phyloP scores from a whole-genome alignment of 2,888 invertebrate species.

The Trissoscelio sp. region DNA sequence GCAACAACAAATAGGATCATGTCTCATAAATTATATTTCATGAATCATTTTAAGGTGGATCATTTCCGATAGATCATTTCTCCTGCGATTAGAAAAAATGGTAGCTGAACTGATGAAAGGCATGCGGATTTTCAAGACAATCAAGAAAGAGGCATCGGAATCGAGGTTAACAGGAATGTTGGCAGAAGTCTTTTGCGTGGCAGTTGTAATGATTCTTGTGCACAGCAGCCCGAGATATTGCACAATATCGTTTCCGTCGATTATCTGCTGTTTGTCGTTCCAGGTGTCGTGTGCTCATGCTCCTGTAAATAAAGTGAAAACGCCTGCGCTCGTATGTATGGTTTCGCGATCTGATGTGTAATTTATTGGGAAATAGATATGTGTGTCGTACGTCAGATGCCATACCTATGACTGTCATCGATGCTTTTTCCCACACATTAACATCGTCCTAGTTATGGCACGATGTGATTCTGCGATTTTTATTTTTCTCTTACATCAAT shows the following conservation, averaged over 20 bases:
- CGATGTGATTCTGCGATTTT: too few relatives aligned
- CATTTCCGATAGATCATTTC: too few relatives aligned
- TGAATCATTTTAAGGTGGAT: too few relatives aligned
- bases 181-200: slow-evolving; percentile 42
- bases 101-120: too few relatives aligned
- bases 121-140: too few relatives aligned
- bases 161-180: slow-evolving; percentile 45
- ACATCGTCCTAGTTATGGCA: slow-evolving; percentile 22
- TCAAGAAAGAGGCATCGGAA: slow-evolving; percentile 4
- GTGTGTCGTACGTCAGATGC: slow-evolving; percentile 31
- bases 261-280: slow-evolving; percentile 48
- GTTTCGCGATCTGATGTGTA: slow-evolving; percentile 30
- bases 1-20: too few relatives aligned
- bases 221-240: slow-evolving; percentile 51
- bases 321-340: slow-evolving; percentile 10
- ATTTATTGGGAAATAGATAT: slow-evolving; percentile 37
- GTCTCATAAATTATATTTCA: too few relatives aligned
- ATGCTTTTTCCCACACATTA: neutral
- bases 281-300: slow-evolving; percentile 29
- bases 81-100: too few relatives aligned
- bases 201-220: slow-evolving; percentile 53
- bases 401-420: slow-evolving; percentile 24
- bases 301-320: slow-evolving; percentile 35
- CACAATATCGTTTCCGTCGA: slow-evolving; percentile 70
- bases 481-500: too few relatives aligned